A percentile compares a stretch with the other conserved stretches of the same genome.
Conservation (phyloP, 2,888 invertebrate genomes). For the Entomobrya proxima region DNA sequence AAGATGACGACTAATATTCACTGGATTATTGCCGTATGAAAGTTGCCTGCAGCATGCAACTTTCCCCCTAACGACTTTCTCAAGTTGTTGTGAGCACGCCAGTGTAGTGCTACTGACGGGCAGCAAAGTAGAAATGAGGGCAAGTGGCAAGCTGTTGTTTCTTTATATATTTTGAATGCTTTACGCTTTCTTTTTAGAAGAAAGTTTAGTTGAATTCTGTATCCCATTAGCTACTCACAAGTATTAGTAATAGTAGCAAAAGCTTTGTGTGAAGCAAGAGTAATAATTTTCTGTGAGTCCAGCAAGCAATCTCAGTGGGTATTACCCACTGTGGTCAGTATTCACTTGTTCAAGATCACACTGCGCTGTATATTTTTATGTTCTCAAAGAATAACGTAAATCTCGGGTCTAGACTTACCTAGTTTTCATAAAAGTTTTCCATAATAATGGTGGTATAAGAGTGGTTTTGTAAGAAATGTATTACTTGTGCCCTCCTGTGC, state of each 20-base stretch:
- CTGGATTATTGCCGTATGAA: neutral
- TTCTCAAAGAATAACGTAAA: slow-evolving; percentile 5
- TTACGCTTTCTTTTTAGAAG: neutral
- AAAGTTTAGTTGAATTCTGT: too few species aligned
- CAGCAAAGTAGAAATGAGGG: slow-evolving; percentile 45
- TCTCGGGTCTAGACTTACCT: neutral
- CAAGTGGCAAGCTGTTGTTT: slow-evolving; percentile 13
- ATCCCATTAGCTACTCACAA: too few species aligned
- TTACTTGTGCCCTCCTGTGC: slow-evolving; percentile 45
- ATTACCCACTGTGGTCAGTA: slow-evolving; percentile 38
- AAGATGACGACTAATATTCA: neutral
- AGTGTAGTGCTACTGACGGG: too few species aligned
- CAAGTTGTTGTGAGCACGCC: too few species aligned
- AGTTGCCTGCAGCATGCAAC: neutral
- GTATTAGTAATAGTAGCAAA: neutral
- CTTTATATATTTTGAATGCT: neutral
- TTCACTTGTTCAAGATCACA: slow-evolving; percentile 55
- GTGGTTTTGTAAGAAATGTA: neutral
- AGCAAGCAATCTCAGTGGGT: too few species aligned
- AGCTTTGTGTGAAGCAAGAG: too few species aligned
- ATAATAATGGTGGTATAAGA: too few species aligned
- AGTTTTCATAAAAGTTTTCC: neutral
- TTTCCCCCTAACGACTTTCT: too few species aligned
- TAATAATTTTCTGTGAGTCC: too few species aligned
- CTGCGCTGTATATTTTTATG: neutral